Conservation (phyloP, 2,113 vertebrate genomes). For the Poeciliopsis retropinna region DNA sequence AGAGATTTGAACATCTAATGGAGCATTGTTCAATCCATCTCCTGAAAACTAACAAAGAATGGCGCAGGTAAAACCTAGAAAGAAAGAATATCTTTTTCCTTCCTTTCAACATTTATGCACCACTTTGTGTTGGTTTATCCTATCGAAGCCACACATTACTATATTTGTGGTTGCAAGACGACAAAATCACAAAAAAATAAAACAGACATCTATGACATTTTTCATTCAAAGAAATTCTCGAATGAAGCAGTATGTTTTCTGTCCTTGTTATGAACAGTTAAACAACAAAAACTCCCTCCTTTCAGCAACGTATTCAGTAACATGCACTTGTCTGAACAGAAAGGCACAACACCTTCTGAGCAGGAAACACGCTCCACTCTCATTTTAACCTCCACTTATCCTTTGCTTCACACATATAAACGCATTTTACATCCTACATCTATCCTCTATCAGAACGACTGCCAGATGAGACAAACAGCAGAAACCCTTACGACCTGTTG, state of each 20-base stretch:
- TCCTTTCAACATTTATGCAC: background rate
- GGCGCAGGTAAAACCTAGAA: no score
- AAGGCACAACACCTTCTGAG: slow-evolving; percentile 54
- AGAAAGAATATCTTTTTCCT: background rate
- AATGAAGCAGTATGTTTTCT: slow-evolving; percentile 69
- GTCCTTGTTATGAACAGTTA: slow-evolving; percentile 76
- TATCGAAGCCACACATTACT: background rate
- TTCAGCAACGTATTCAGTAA: slow-evolving; percentile 75
- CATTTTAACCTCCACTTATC: slow-evolving; percentile 64
- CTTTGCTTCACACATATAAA: slow-evolving; percentile 42
- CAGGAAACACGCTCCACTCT: slow-evolving; percentile 53
- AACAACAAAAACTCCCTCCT: slow-evolving; percentile 63
- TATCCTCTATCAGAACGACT: slow-evolving; percentile 59
- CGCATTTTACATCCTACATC: slow-evolving; percentile 60
- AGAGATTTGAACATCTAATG: no score
- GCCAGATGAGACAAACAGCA: slow-evolving; percentile 22
- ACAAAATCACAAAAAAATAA: background rate
- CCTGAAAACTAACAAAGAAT: no score
- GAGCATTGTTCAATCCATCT: no score
- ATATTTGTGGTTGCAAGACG: background rate
- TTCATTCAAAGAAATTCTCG: slow-evolving; percentile 72
- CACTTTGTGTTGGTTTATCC: background rate
- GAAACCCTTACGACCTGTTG: slow-evolving; percentile 45
- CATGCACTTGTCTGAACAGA: slow-evolving; percentile 65
- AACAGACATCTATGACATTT: slow-evolving; percentile 57